phyloP scores from a whole-genome alignment of 2,797 vertebrate species.

The Falco berigora region DNA sequence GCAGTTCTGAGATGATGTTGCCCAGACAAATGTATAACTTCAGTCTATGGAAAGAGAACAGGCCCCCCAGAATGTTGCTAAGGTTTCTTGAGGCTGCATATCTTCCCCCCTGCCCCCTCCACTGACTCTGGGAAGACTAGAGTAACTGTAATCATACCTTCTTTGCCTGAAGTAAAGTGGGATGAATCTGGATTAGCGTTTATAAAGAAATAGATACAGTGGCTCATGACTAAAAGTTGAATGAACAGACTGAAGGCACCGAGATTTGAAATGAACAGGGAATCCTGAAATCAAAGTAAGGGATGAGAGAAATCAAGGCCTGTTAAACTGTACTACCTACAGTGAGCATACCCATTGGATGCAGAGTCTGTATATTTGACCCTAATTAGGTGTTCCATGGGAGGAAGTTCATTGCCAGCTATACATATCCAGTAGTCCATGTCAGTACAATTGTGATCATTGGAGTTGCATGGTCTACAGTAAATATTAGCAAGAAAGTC shows the following conservation, averaged over 20 bases:
- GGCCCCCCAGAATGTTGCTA: neutral
- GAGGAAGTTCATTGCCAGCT: neutral
- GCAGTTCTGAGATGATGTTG: neutral
- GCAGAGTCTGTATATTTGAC: neutral
- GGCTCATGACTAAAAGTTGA: neutral
- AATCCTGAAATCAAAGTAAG: neutral
- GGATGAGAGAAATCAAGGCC: neutral
- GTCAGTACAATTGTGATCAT: neutral
- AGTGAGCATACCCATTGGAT: neutral
- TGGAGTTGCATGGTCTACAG: neutral
- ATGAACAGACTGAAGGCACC: neutral
- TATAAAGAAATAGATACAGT: neutral
- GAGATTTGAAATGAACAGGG: neutral
- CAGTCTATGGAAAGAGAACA: neutral
- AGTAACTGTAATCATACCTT: neutral
- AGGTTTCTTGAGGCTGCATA: neutral
- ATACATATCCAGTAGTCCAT: neutral
- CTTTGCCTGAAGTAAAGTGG: neutral
- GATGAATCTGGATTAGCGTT: neutral
- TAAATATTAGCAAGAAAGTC: neutral
- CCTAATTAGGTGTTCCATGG: neutral
- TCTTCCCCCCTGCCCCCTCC: no score
- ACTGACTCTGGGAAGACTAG: neutral
- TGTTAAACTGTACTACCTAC: neutral
- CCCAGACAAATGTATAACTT: neutral